phyloP scores from a whole-genome alignment of 30 jellyfish, hydroid and myxozoan genomes.

The Hydra vulgaris region DNA sequence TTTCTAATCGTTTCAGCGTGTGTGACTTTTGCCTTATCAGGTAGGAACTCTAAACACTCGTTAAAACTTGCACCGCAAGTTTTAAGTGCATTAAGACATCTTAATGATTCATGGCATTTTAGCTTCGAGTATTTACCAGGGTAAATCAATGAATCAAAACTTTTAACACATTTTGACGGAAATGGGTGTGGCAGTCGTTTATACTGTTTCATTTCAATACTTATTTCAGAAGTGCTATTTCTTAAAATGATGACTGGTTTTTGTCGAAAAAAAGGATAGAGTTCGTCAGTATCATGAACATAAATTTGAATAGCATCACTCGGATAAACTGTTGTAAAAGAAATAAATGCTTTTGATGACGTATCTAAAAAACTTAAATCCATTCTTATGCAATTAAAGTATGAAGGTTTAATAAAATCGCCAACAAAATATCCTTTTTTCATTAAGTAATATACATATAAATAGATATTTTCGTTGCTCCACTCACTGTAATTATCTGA shows the following conservation, averaged over 20 bases:
- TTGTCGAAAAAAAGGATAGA: background rate
- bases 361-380: background rate
- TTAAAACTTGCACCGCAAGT: background rate
- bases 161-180: background rate
- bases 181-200: background rate
- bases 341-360: background rate
- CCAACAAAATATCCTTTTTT: background rate
- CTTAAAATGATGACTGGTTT: background rate
- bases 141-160: background rate
- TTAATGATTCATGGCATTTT: background rate
- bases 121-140: background rate
- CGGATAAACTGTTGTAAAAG: background rate
- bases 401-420: background rate
- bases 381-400: background rate
- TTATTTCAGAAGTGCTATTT: background rate
- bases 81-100: background rate
- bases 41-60: background rate
- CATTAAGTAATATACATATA: background rate
- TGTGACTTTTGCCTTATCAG: background rate
- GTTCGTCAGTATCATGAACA: background rate
- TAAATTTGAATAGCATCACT: background rate
- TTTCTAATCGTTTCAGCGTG: too few species aligned
- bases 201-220: background rate
- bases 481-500: too few species aligned
- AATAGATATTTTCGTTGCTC: too few species aligned